These are phyloP conservation scores for Tetranychus cinnabarinus DNA, from an alignment of 1,140 invertebrate genomes.

Conservation along the genomic window DNA sequence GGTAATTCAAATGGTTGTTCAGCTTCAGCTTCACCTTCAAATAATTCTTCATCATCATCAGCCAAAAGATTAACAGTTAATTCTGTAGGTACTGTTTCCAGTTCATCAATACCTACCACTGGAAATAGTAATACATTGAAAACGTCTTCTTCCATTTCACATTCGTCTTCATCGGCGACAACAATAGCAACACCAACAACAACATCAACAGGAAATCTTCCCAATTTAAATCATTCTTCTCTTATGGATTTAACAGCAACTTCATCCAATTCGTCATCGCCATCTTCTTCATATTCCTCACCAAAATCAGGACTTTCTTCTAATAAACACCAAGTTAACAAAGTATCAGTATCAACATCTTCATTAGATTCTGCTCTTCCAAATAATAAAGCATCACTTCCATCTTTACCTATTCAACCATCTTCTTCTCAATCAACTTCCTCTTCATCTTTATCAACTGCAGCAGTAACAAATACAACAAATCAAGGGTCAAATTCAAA, in stretches of 20 bases:
- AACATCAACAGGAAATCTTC: not conserved
- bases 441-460: too few species aligned
- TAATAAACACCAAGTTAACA: not conserved
- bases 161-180: too few species aligned
- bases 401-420: too few species aligned
- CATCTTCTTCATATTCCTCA: not conserved
- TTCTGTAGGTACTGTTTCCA: not conserved
- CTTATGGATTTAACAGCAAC: not conserved
- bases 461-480: too few species aligned
- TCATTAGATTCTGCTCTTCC: not conserved
- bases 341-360: not conserved
- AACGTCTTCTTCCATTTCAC: too few species aligned
- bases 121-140: not conserved
- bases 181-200: too few species aligned
- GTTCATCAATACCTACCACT: not conserved
- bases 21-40: not conserved
- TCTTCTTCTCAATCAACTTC: too few species aligned
- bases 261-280: not conserved
- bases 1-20: not conserved
- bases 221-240: not conserved
- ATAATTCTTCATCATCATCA: not conserved
- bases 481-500: too few species aligned
- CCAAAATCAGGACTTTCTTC: not conserved
- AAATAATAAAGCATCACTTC: too few species aligned
- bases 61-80: not conserved